phyloP scores from a whole-genome alignment of 37 sponge, comb jelly and placozoan genomes.

The Spongilla lacustris region DNA sequence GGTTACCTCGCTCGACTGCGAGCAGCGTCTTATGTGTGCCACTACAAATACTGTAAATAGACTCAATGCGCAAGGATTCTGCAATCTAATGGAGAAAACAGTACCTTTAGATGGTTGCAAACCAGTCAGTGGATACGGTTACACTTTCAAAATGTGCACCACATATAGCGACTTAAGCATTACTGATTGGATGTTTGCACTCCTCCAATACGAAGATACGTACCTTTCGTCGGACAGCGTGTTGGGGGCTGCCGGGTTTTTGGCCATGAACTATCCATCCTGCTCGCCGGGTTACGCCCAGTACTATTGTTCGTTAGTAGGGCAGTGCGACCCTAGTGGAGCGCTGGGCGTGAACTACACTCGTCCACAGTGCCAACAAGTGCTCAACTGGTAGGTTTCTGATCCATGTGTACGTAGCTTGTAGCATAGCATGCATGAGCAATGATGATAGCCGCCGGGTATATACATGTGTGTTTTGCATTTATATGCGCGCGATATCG shows the following conservation, averaged over 20 bases:
- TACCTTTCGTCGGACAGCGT: not conserved
- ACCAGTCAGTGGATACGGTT: not conserved
- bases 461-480: no score
- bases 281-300: not conserved
- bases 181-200: not conserved
- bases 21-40: not conserved
- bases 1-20: not conserved
- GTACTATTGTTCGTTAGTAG: not conserved
- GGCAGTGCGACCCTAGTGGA: not conserved
- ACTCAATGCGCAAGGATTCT: not conserved
- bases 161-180: not conserved
- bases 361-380: no score
- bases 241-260: not conserved
- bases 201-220: not conserved
- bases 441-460: no score
- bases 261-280: not conserved
- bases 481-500: no score
- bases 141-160: not conserved
- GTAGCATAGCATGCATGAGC: no score
- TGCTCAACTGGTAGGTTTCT: no score
- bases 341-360: no score
- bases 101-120: not conserved
- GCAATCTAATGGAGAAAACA: not conserved
- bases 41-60: not conserved
- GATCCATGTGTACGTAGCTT: no score